These are phyloP conservation scores for Melanostoma mellinum DNA, from an alignment of 2,888 invertebrate species.

Conservation along the genomic window DNA sequence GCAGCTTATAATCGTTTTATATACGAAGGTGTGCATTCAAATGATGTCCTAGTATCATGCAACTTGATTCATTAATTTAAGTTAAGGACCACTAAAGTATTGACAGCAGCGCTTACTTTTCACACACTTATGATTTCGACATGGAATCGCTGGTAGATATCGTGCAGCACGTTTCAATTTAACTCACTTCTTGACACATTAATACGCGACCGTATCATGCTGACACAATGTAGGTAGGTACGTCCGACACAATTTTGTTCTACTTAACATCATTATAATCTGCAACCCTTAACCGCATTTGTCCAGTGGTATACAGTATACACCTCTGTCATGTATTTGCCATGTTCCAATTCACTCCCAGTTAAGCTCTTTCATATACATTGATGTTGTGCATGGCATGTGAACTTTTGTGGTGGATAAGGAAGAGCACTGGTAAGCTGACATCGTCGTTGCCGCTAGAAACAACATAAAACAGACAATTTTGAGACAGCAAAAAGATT, in stretches of 20 bases:
- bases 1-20: too few species aligned
- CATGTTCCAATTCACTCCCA: background rate
- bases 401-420: conserved; percentile 2
- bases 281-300: conserved; percentile 43
- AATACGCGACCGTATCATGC: conserved; percentile 42
- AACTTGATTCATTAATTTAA: too few species aligned
- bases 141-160: background rate
- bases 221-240: conserved; percentile 50
- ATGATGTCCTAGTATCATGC: too few species aligned
- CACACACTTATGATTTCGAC: background rate
- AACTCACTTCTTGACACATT: conserved; percentile 48
- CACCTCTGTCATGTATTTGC: background rate
- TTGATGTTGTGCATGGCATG: conserved; percentile 22
- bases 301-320: conserved; percentile 16
- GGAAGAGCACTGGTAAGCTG: conserved; percentile 37
- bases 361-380: conserved; percentile 8
- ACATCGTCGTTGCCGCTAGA: conserved; percentile 35
- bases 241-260: conserved; percentile 49
- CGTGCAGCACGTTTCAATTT: conserved; percentile 14
- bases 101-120: too few species aligned
- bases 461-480: conserved; percentile 57
- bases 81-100: too few species aligned
- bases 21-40: too few species aligned
- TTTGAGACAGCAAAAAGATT: conserved; percentile 46
- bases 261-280: conserved; percentile 58